phyloP scores from a whole-genome alignment of 30 jellyfish, hydroid and myxozoan genomes.

The Pelagia noctiluca region DNA sequence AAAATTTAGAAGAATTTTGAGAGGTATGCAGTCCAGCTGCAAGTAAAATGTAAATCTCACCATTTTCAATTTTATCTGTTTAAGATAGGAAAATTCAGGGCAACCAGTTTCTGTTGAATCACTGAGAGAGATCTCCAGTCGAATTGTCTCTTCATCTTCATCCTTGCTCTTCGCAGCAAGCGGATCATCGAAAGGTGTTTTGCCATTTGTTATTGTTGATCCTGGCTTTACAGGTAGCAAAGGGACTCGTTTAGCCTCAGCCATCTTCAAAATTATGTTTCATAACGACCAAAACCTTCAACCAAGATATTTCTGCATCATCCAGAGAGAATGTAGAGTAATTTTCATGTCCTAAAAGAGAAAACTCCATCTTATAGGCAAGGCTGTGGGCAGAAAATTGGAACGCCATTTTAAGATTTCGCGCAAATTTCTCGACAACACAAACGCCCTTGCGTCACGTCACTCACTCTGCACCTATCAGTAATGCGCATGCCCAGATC shows the following conservation, averaged over 20 bases:
- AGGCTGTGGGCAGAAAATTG: neutral
- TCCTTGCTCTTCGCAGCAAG: neutral
- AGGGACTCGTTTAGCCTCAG: constrained; percentile 80
- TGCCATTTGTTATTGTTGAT: constrained; percentile 22
- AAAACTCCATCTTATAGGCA: neutral
- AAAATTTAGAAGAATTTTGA: neutral
- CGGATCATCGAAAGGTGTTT: constrained; percentile 12
- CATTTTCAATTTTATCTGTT: constrained; percentile 36
- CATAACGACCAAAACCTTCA: neutral
- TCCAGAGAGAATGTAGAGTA: neutral
- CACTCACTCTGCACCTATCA: constrained; percentile 61
- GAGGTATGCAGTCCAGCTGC: neutral
- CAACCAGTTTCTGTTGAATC: constrained; percentile 71
- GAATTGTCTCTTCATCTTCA: constrained; percentile 23
- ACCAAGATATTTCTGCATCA: neutral
- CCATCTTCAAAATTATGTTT: constrained; percentile 52
- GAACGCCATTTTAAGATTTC: constrained; percentile 42
- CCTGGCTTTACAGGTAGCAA: constrained; percentile 53
- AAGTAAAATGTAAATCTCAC: neutral
- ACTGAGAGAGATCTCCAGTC: constrained; percentile 54
- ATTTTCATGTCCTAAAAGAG: neutral
- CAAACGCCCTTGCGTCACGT: neutral
- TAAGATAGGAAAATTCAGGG: constrained; percentile 74
- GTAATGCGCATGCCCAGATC: constrained; percentile 90
- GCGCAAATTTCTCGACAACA: neutral